A percentile compares a stretch with the other conserved stretches of the same genome.
phyloP scores from a whole-genome alignment of 2,797 vertebrate genomes.

The Austrolebias charrua region DNA sequence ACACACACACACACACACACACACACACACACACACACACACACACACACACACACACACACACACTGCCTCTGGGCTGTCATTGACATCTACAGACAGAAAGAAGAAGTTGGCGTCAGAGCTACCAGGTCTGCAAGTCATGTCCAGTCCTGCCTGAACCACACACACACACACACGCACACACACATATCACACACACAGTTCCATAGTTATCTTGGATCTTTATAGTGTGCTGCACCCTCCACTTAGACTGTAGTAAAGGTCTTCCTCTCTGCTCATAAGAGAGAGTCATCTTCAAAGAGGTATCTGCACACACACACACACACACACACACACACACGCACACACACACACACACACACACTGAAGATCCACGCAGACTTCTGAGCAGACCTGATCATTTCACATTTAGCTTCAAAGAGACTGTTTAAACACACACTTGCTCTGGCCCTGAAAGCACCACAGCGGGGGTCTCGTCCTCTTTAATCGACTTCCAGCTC shows the following conservation, averaged over 20 bases:
- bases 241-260: constrained; percentile 82
- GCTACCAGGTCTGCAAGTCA: constrained; percentile 69
- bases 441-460: constrained; percentile 58
- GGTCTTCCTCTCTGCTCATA: constrained; percentile 72
- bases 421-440: constrained; percentile 67
- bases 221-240: constrained; percentile 83
- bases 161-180: constrained; percentile 36
- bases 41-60: constrained; percentile 58
- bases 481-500: constrained; percentile 48
- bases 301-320: constrained; percentile 38
- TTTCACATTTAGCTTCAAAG: constrained; percentile 77
- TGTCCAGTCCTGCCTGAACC: constrained; percentile 72
- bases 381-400: constrained; percentile 70
- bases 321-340: constrained; percentile 48
- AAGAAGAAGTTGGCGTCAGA: constrained; percentile 72
- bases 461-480: constrained; percentile 44
- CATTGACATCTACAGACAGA: constrained; percentile 74
- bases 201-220: constrained; percentile 73
- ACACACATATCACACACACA: constrained; percentile 31
- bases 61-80: constrained; percentile 66
- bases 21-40: constrained; percentile 2
- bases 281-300: constrained; percentile 71
- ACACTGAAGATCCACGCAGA: constrained; percentile 42
- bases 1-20: neutral
- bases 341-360: constrained; percentile 44